Base-by-base conservation (phyloP, 2,797 vertebrate genomes). In the Meriones psammophilus region DNA sequence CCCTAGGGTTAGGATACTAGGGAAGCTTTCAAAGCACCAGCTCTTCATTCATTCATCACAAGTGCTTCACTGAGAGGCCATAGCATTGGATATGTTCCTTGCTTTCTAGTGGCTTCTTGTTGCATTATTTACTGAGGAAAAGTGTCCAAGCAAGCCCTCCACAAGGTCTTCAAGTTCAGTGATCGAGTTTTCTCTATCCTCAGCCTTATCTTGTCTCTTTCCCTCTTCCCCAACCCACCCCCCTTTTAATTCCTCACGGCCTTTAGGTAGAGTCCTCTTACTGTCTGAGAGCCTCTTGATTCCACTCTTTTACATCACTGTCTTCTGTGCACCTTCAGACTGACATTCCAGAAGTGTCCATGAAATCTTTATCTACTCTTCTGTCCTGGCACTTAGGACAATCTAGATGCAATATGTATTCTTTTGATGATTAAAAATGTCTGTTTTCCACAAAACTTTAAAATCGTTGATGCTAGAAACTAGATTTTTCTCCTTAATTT, bases 201-300 rank as follows among this genome's bases (percentile, higher is more conserved):
- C 1, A 17, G 8, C 8, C 2, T 30, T 14, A 1, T 42, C 64
- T 36, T n/a, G 5, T 22, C 30, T 26, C 9, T 0, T 1, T 73
- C 1, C 0, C 87, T 50, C 9, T 50, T 50, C 50, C 56, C 4
- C 68, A 2, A 3, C 6, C 20, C 1, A 17, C 17, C 62, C 28
- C n/a, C 28, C 13, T 33, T 62, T 24, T 17, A 26, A 42, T 9
- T 62, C 28, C 50, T 18, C 0, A 0, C 30, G 84, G 58, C 4
- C 22, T n/a, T 42, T 6, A 6, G 22, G 12, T 10, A 42, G 56
- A 30, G n/a, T 71, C 84, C 26, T 71, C 18, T 60, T 74, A 78
- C 36, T n/a, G 46, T 42, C 36, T 56, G 4, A 1, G 24, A 26
- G 50, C 8, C 17, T 30, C 22, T 62, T 77, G 18, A 30, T 1